Evolutionary conservation across 2,888 invertebrate species (phyloP).

Genomic region (Leptothorax acervorum): DNA sequence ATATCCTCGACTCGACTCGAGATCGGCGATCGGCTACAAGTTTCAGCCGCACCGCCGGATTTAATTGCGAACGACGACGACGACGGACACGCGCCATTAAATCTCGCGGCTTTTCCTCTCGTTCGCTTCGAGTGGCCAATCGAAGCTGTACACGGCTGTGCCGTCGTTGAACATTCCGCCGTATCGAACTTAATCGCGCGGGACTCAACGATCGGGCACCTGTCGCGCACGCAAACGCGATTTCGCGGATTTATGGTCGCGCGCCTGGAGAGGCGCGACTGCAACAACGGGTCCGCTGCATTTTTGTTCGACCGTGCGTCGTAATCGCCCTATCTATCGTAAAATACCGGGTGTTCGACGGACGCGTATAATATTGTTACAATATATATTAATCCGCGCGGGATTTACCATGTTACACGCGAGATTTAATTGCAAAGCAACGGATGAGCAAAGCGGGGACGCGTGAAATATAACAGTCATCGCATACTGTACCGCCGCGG

Average conservation of each 20-base stretch:
- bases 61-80: slow-evolving; percentile 26
- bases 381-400: slow-evolving; percentile 65
- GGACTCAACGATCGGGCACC: neutral
- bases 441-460: slow-evolving; percentile 51
- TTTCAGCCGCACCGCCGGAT: slow-evolving; percentile 14
- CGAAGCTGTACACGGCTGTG: neutral
- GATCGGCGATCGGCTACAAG: slow-evolving; percentile 5
- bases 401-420: slow-evolving; percentile 56
- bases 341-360: slow-evolving; percentile 53
- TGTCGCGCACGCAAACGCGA: slow-evolving; percentile 16
- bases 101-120: slow-evolving; percentile 42
- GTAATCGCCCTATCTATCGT: slow-evolving; percentile 50
- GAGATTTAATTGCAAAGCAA: slow-evolving; percentile 53
- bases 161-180: neutral
- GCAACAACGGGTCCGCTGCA: neutral
- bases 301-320: slow-evolving; percentile 16
- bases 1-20: slow-evolving; percentile 17
- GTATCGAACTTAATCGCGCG: slow-evolving; percentile 43
- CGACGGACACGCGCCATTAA: slow-evolving; percentile 43
- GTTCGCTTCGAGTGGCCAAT: slow-evolving; percentile 1
- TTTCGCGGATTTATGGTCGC: slow-evolving; percentile 36
- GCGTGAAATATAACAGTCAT: slow-evolving; percentile 41
- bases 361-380: slow-evolving; percentile 66
- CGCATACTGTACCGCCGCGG: neutral
- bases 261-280: slow-evolving; percentile 9